Percentiles rank a stretch among this genome's conserved stretches.
Evolutionary conservation across 2,888 invertebrate genomes (phyloP).

Genomic region (Scaptomyza reducta): DNA sequence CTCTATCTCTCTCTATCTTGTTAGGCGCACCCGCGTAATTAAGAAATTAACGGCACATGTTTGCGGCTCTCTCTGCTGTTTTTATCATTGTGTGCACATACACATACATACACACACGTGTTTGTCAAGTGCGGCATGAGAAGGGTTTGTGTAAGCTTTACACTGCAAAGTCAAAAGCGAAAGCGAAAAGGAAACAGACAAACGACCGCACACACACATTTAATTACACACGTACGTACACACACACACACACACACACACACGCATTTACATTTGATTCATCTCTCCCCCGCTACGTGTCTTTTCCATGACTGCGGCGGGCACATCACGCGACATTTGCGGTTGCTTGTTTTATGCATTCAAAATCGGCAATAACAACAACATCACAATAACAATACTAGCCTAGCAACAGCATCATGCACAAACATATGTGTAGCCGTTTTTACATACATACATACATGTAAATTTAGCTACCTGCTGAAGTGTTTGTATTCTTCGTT

Average conservation of each 20-base stretch:
- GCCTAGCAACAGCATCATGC: slow-evolving; percentile 66
- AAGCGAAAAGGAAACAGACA: slow-evolving; percentile 66
- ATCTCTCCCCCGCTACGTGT: slow-evolving; percentile 6
- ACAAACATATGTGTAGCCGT: slow-evolving; percentile 1
- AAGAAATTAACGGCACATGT: slow-evolving; percentile 79
- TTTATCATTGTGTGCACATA: slow-evolving; percentile 23
- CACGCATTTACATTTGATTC: slow-evolving; percentile 2
- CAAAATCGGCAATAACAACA: slow-evolving; percentile 41
- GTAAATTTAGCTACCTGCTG: slow-evolving; percentile 24
- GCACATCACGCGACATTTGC: slow-evolving; percentile 66
- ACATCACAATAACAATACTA: slow-evolving; percentile 46
- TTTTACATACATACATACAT: slow-evolving; percentile 1
- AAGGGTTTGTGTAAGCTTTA: slow-evolving; percentile 67
- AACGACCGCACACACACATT: slow-evolving; percentile 42
- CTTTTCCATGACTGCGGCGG: slow-evolving; percentile 11
- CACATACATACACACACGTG: neutral
- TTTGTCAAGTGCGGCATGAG: slow-evolving; percentile 62
- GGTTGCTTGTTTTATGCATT: slow-evolving; percentile 62
- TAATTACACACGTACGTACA: slow-evolving; percentile 15
- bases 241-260: slow-evolving; percentile 12
- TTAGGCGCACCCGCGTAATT: slow-evolving; percentile 68
- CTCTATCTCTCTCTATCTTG: slow-evolving; percentile 25
- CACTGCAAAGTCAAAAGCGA: slow-evolving; percentile 70
- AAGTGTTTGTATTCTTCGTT: slow-evolving; percentile 36
- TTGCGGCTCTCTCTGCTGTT: slow-evolving; percentile 59